These are phyloP conservation scores for Brachyptera putata DNA, from an alignment of 2,888 invertebrate genomes.

Conservation along the genomic window DNA sequence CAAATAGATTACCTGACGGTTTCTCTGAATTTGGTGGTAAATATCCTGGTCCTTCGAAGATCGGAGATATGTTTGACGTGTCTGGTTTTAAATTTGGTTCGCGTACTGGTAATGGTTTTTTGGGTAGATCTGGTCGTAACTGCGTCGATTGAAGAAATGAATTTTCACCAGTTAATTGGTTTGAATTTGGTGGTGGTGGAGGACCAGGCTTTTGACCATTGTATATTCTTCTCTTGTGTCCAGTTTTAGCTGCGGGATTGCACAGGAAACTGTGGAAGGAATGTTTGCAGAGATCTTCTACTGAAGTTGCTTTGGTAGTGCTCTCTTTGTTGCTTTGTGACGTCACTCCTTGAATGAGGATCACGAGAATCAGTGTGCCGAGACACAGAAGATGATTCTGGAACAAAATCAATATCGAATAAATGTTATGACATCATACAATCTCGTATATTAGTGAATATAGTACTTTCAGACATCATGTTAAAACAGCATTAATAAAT, in stretches of 20 bases:
- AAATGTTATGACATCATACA: too few relatives aligned
- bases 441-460: too few relatives aligned
- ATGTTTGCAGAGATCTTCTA: constrained; percentile 28
- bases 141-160: constrained; percentile 1
- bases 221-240: constrained; percentile 38
- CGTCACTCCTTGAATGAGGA: too few relatives aligned
- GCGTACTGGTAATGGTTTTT: constrained; percentile 2
- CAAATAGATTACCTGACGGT: background rate
- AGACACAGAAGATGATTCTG: too few relatives aligned
- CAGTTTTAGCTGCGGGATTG: constrained; percentile 36
- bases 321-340: too few relatives aligned
- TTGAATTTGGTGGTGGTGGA: too few relatives aligned
- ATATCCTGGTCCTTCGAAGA: background rate
- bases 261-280: constrained; percentile 30
- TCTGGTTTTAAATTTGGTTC: too few relatives aligned
- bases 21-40: background rate
- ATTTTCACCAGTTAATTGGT: constrained; percentile 8
- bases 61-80: constrained; percentile 14
- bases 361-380: too few relatives aligned
- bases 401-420: too few relatives aligned
- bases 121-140: background rate
- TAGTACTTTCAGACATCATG: too few relatives aligned
- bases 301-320: background rate
- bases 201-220: constrained; percentile 35
- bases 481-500: too few relatives aligned